Evolutionary conservation across 2,797 vertebrate species (phyloP).

Genomic region (Siniperca scherzeri): DNA sequence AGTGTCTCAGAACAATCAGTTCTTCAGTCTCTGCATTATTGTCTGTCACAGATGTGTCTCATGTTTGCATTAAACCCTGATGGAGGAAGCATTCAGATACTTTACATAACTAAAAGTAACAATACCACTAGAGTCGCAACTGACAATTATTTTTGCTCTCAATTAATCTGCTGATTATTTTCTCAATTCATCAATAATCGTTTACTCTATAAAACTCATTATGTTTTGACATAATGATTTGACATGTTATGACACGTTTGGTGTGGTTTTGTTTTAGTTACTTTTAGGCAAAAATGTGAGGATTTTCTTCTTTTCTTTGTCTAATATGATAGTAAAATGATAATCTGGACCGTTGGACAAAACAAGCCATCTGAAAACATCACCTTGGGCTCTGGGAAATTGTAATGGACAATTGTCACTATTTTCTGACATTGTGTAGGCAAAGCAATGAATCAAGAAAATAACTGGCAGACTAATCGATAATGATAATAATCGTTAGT

Average conservation of each 20-base stretch:
- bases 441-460: neutral
- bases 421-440: neutral
- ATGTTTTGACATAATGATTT: too few relatives aligned
- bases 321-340: too few relatives aligned
- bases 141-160: neutral
- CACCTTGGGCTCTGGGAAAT: too few relatives aligned
- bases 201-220: neutral
- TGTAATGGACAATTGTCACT: neutral
- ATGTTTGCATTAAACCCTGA: constrained; percentile 25
- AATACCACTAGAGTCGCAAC: neutral
- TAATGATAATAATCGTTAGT: neutral
- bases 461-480: neutral
- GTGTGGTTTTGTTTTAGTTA: too few relatives aligned
- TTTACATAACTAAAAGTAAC: constrained; percentile 12
- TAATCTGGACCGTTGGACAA: too few relatives aligned
- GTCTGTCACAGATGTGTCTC: constrained; percentile 32
- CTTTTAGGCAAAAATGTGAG: too few relatives aligned
- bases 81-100: constrained; percentile 27
- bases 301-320: too few relatives aligned
- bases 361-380: too few relatives aligned
- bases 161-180: neutral
- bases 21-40: constrained; percentile 31
- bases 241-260: too few relatives aligned
- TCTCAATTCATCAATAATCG: neutral
- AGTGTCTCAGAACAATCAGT: constrained; percentile 56